phyloP scores from a whole-genome alignment of 2,113 vertebrate genomes.

The Gasterosteus aculeatus region DNA sequence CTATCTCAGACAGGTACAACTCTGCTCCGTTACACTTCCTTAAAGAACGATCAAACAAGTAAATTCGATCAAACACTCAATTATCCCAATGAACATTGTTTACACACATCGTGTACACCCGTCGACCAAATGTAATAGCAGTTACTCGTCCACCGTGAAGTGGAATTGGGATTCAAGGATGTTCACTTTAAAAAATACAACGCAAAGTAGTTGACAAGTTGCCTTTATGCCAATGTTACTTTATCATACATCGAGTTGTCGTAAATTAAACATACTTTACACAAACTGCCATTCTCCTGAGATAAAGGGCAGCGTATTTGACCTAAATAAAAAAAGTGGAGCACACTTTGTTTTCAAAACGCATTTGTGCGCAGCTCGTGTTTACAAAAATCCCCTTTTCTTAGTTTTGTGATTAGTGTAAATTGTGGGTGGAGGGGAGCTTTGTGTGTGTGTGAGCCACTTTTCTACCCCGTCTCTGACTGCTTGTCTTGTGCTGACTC shows the following conservation, averaged over 20 bases:
- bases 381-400: constrained; percentile 1
- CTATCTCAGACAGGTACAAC: constrained; percentile 88
- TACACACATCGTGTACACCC: background rate
- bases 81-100: background rate
- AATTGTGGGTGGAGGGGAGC: background rate
- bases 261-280: background rate
- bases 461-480: background rate
- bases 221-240: background rate
- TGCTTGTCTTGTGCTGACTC: constrained; percentile 32
- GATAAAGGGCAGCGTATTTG: background rate
- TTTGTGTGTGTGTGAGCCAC: background rate
- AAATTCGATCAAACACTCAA: background rate
- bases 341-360: background rate
- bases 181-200: background rate
- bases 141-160: background rate
- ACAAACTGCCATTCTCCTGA: constrained; percentile 14
- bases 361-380: background rate
- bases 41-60: no score
- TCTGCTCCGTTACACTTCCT: background rate
- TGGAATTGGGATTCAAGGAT: background rate
- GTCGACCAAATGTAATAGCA: background rate
- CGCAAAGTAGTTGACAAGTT: background rate
- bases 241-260: constrained; percentile 4
- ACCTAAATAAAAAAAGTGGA: constrained; percentile 21
- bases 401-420: background rate